These are phyloP conservation scores for Perithous albicinctus DNA, from an alignment of 2,888 invertebrate genomes.

Conservation along the genomic window DNA sequence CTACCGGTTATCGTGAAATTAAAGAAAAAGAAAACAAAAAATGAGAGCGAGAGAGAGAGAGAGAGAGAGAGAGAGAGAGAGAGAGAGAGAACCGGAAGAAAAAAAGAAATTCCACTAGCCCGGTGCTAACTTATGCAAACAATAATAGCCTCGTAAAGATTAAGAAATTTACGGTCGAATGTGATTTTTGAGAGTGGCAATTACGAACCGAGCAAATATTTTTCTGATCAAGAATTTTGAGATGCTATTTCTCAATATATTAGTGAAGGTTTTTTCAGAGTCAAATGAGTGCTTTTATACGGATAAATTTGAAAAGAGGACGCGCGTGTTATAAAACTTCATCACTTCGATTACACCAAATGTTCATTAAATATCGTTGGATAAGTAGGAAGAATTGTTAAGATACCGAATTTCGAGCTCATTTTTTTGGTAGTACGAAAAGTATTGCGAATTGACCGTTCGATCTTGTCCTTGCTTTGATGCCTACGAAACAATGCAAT, in stretches of 20 bases:
- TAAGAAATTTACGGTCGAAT: conserved; percentile 54
- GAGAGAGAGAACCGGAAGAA: conserved; percentile 11
- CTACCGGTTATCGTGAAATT: conserved; percentile 49
- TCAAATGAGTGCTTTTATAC: conserved; percentile 58
- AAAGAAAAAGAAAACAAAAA: conserved; percentile 18
- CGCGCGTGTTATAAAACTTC: conserved; percentile 48
- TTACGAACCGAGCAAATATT: conserved; percentile 57
- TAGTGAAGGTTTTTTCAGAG: conserved; percentile 53
- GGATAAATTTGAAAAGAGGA: conserved; percentile 38
- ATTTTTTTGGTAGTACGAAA: not conserved
- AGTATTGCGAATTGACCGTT: conserved; percentile 8
- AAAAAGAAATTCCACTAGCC: conserved; percentile 51
- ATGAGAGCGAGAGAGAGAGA: conserved; percentile 3
- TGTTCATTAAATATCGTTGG: conserved; percentile 55
- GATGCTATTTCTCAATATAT: conserved; percentile 52
- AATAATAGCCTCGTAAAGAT: conserved; percentile 59
- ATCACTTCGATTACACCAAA: conserved; percentile 58
- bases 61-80: no score
- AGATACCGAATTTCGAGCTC: conserved; percentile 15
- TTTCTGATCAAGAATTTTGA: conserved; percentile 59
- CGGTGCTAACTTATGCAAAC: conserved; percentile 62
- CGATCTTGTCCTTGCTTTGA: conserved; percentile 23
- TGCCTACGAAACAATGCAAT: conserved; percentile 32
- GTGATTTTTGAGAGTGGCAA: conserved; percentile 53
- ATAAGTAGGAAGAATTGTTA: conserved; percentile 54